These are phyloP conservation scores for Orthosia incerta DNA, from an alignment of 2,888 invertebrate species.

Conservation along the genomic window DNA sequence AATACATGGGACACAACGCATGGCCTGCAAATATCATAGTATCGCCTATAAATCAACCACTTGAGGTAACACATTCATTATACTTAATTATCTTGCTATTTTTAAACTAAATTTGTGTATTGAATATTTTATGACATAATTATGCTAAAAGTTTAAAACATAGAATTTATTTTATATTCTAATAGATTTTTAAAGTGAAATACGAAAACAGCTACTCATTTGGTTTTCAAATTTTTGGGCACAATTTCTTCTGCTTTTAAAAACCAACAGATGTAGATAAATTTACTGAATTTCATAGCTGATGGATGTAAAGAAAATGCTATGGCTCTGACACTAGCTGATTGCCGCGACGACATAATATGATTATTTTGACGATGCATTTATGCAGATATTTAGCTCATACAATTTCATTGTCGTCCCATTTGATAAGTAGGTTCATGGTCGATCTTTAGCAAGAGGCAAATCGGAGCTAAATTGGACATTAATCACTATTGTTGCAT, in stretches of 20 bases:
- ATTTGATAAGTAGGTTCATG: background rate
- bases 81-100: conserved; percentile 1
- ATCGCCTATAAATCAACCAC: conserved; percentile 84
- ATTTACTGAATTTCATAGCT: background rate
- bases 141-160: conserved; percentile 1
- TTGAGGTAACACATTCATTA: conserved; percentile 83
- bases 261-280: too few species aligned
- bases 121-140: background rate
- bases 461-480: conserved; percentile 27
- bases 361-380: background rate
- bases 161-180: background rate
- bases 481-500: conserved; percentile 43
- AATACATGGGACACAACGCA: conserved; percentile 85
- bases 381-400: conserved; percentile 19
- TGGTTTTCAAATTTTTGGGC: too few species aligned
- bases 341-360: background rate
- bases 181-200: conserved; percentile 4
- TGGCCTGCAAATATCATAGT: conserved; percentile 89
- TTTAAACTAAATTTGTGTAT: background rate
- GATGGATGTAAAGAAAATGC: background rate
- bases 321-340: background rate
- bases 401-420: conserved; percentile 6
- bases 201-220: background rate
- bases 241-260: background rate
- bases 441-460: conserved; percentile 15